These are phyloP conservation scores for Melanotaenia parkinsoni DNA, from an alignment of 2,797 vertebrate species.

Conservation along the genomic window DNA sequence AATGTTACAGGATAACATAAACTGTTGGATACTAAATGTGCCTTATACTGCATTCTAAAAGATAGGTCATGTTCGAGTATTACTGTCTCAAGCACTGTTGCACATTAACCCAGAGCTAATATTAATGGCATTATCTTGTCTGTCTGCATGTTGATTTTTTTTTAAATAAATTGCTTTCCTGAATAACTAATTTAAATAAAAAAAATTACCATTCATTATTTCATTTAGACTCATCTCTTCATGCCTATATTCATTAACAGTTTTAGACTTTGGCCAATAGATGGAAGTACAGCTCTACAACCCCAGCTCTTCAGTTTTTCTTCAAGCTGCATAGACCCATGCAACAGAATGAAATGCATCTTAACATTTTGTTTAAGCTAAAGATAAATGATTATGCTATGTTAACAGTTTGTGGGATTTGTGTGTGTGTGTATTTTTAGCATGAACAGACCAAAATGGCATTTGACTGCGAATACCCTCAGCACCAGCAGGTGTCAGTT, in stretches of 20 bases:
- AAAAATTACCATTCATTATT: conserved; percentile 41
- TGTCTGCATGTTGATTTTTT: conserved; percentile 56
- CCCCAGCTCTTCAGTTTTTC: background rate
- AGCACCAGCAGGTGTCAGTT: background rate
- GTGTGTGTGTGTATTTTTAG: background rate
- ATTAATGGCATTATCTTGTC: conserved; percentile 48
- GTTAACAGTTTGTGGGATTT: background rate
- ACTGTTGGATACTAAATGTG: conserved; percentile 58
- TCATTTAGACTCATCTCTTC: background rate
- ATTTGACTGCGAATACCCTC: background rate
- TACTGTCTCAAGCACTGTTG: conserved; percentile 59
- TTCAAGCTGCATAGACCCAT: background rate
- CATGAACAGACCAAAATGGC: background rate
- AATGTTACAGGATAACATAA: conserved; percentile 41
- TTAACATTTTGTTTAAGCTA: background rate
- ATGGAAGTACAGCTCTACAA: conserved; percentile 49
- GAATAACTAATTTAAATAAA: conserved; percentile 66
- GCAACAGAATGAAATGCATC: background rate
- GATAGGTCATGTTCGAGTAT: conserved; percentile 33
- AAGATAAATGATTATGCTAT: background rate
- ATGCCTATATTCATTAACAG: background rate
- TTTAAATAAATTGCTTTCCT: conserved; percentile 45
- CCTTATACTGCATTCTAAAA: conserved; percentile 62
- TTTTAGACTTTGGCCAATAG: conserved; percentile 59
- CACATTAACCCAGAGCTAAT: conserved; percentile 64